These are phyloP conservation scores for Drosophila nr. perissopoda DNA, from an alignment of 2,888 invertebrate species.

Conservation along the genomic window DNA sequence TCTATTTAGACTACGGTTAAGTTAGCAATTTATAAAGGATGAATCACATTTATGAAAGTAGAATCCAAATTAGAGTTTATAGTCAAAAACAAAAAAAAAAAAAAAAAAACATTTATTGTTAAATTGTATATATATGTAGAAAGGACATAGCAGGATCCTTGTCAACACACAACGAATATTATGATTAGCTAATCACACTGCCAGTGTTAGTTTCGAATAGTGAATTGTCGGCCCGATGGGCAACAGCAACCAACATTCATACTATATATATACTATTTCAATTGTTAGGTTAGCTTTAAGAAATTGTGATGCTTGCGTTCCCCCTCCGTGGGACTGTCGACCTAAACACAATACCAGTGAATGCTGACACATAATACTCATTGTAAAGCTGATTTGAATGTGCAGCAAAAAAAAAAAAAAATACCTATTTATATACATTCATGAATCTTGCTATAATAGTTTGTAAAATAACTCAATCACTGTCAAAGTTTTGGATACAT, in stretches of 20 bases:
- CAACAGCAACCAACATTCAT: constrained; percentile 53
- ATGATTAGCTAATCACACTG: constrained; percentile 84
- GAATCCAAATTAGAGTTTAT: constrained; percentile 45
- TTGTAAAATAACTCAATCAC: constrained; percentile 40
- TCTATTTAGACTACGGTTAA: constrained; percentile 46
- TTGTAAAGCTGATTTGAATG: constrained; percentile 61
- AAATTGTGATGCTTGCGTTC: constrained; percentile 57
- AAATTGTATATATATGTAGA: constrained; percentile 58
- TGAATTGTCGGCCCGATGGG: constrained; percentile 34
- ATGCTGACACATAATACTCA: constrained; percentile 82
- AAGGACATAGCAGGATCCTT: constrained; percentile 57
- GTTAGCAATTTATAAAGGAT: constrained; percentile 46
- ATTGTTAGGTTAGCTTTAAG: constrained; percentile 72
- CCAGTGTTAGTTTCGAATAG: constrained; percentile 70
- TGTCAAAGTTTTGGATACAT: constrained; percentile 41
- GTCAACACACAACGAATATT: constrained; percentile 78
- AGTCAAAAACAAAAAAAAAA: constrained; percentile 56
- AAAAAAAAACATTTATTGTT: constrained; percentile 24
- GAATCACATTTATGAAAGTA: constrained; percentile 2
- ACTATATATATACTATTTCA: constrained; percentile 55
- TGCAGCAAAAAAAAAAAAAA: constrained; percentile 46
- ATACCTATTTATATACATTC: constrained; percentile 44
- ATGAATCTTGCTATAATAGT: constrained; percentile 53
- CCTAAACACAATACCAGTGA: constrained; percentile 79
- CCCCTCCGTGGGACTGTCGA: constrained; percentile 30